phyloP scores from a whole-genome alignment of 2,888 invertebrate species.

The Plagodis dolabraria region DNA sequence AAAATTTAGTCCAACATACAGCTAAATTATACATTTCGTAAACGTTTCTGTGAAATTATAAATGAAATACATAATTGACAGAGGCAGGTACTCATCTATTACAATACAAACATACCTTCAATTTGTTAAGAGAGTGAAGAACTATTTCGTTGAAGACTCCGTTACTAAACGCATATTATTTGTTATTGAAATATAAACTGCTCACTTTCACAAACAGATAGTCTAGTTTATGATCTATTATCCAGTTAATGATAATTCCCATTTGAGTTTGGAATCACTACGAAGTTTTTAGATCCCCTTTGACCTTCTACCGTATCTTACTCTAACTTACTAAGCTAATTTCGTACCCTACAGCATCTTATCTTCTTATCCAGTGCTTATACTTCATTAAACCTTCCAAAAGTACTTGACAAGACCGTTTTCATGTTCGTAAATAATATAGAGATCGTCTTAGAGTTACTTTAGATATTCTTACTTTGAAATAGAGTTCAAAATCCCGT shows the following conservation, averaged over 20 bases:
- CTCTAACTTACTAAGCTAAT: conserved; percentile 11
- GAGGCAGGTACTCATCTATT: too few species aligned
- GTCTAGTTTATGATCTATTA: too few species aligned
- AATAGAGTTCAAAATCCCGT: conserved; percentile 36
- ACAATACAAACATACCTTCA: too few species aligned
- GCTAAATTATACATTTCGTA: too few species aligned
- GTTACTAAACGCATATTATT: too few species aligned
- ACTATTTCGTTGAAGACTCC: too few species aligned
- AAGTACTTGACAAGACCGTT: conserved; percentile 32
- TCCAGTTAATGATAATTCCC: background rate
- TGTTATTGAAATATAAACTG: too few species aligned
- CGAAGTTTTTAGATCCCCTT: conserved; percentile 1
- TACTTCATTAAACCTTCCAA: conserved; percentile 32
- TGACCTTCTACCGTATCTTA: conserved; percentile 13
- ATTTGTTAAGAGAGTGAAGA: too few species aligned
- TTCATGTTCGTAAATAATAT: conserved; percentile 32
- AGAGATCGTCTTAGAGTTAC: conserved; percentile 5
- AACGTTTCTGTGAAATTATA: too few species aligned
- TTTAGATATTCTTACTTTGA: conserved; percentile 20
- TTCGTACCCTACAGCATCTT: conserved; percentile 15
- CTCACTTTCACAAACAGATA: too few species aligned
- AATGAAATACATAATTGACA: too few species aligned
- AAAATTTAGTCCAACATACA: too few species aligned
- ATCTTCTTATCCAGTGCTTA: conserved; percentile 26
- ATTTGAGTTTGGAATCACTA: background rate